These are phyloP conservation scores for Leptoclinus maculatus DNA, from an alignment of 2,797 vertebrate species.

Conservation along the genomic window DNA sequence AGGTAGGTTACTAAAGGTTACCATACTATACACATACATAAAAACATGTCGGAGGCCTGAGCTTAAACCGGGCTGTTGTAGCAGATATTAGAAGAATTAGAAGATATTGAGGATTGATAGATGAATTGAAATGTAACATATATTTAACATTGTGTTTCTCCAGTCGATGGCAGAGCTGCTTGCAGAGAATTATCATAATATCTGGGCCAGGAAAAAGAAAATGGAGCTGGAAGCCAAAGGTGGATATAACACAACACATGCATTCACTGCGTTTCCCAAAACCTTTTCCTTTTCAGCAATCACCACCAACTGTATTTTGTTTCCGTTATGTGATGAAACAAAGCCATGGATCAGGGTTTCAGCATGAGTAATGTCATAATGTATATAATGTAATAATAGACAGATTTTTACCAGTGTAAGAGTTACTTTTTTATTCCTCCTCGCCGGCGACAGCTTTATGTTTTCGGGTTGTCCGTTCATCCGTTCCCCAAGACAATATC, in stretches of 20 bases:
- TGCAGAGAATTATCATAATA: constrained; percentile 97
- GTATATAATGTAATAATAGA: too few species aligned
- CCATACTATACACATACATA: not conserved
- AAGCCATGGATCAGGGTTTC: not conserved
- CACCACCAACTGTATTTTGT: not conserved
- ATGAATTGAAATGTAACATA: not conserved
- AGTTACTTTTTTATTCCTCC: too few species aligned
- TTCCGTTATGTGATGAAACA: not conserved
- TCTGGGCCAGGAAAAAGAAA: constrained; percentile 97
- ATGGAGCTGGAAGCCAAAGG: constrained; percentile 95
- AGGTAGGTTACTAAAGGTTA: constrained; percentile 51
- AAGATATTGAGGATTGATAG: not conserved
- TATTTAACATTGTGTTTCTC: constrained; percentile 34
- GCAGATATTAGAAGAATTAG: not conserved
- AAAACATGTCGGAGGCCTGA: not conserved
- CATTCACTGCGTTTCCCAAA: not conserved
- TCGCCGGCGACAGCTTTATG: too few species aligned
- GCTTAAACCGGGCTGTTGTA: not conserved
- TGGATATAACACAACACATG: constrained; percentile 58
- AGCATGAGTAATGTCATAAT: too few species aligned
- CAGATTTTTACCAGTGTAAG: not conserved
- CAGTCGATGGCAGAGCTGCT: constrained; percentile 98
- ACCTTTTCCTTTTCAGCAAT: not conserved
- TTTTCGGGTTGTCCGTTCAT: too few species aligned
- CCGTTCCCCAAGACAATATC: too few species aligned